A percentile compares a stretch with the other conserved stretches of the same genome.
Conservation (phyloP, 2,888 invertebrate species). For the Polyploca ridens region DNA sequence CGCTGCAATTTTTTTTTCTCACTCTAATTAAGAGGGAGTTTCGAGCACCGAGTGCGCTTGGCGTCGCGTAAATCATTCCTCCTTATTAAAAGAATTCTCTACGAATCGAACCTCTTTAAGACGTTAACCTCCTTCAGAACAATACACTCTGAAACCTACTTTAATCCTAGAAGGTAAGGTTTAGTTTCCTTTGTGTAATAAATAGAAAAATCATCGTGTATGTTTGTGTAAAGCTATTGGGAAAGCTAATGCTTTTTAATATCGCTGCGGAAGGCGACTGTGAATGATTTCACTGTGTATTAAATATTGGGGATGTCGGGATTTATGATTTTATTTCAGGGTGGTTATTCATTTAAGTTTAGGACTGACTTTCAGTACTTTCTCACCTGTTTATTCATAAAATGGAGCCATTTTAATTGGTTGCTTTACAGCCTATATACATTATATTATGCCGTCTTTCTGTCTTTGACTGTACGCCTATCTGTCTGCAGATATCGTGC, state of each 20-base stretch:
- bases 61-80: constrained; percentile 79
- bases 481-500: too few relatives aligned
- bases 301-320: constrained; percentile 53
- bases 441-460: too few relatives aligned
- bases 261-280: constrained; percentile 46
- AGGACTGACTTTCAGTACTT: neutral
- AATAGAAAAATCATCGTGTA: constrained; percentile 36
- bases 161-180: constrained; percentile 26
- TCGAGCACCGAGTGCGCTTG: constrained; percentile 67
- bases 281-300: constrained; percentile 58
- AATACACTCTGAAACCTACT: constrained; percentile 25
- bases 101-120: constrained; percentile 77
- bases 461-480: too few relatives aligned
- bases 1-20: constrained; percentile 63
- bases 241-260: constrained; percentile 48
- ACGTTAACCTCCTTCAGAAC: constrained; percentile 51
- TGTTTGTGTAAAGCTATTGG: constrained; percentile 13
- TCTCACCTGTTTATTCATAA: neutral
- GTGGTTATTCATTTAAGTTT: constrained; percentile 12
- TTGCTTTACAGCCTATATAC: too few relatives aligned
- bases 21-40: constrained; percentile 69
- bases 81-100: constrained; percentile 80
- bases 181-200: constrained; percentile 18
- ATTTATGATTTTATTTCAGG: constrained; percentile 42
- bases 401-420: too few relatives aligned